Evolutionary conservation across 2,797 vertebrate species (phyloP).

Genomic region (Hozukius guyotensis): DNA sequence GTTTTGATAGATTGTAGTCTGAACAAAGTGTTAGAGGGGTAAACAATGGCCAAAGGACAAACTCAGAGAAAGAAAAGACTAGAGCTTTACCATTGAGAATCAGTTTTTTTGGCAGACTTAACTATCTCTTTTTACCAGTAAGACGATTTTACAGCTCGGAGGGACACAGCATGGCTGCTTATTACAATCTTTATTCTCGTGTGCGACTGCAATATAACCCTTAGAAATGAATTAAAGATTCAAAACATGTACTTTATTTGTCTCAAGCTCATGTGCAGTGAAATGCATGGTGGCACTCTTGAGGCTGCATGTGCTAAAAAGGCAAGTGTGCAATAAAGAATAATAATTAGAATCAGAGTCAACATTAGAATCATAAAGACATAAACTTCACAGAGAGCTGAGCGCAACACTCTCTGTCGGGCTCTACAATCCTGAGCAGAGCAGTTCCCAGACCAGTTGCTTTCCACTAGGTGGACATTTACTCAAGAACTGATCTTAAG

Average conservation of each 20-base stretch:
- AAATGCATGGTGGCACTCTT: not conserved
- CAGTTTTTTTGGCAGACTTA: not conserved
- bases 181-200: not conserved
- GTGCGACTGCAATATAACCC: not conserved
- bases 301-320: not conserved
- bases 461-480: not conserved
- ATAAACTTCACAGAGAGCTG: not conserved
- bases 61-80: not conserved
- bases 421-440: not conserved
- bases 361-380: not conserved
- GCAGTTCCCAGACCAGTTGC: not conserved
- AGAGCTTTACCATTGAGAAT: not conserved
- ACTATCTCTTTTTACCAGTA: not conserved
- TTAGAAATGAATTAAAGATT: not conserved
- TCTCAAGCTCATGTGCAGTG: not conserved
- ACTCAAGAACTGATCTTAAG: not conserved
- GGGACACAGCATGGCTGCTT: not conserved
- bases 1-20: conserved; percentile 10
- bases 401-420: not conserved
- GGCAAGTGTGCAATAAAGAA: not conserved
- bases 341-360: not conserved
- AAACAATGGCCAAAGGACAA: conserved; percentile 16
- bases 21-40: not conserved
- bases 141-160: not conserved
- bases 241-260: not conserved